Conservation (phyloP, 1,140 invertebrate genomes). For the Homalodisca vitripennis region DNA sequence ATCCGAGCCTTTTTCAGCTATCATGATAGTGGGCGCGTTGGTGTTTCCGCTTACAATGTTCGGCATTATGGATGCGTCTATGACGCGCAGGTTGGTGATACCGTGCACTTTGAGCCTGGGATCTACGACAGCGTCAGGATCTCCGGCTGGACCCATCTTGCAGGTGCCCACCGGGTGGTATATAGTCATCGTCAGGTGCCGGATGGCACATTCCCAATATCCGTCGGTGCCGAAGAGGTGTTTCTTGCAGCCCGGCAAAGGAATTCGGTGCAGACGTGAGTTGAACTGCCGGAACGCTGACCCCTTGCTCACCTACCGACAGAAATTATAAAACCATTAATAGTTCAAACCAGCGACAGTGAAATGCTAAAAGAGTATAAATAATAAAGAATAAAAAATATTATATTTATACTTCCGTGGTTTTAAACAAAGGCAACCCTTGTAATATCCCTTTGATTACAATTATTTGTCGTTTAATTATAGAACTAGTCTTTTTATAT, state of each 20-base stretch:
- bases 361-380: too few species aligned
- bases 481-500: too few species aligned
- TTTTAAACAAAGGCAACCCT: not conserved
- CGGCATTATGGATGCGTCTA: constrained; percentile 89
- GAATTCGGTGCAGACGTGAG: constrained; percentile 67
- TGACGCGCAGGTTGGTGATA: constrained; percentile 72
- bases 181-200: constrained; percentile 83
- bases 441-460: not conserved
- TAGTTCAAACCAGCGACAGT: too few species aligned
- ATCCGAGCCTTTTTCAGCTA: constrained; percentile 82
- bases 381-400: not conserved
- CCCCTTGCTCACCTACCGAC: constrained; percentile 66
- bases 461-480: too few species aligned
- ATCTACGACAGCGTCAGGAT: constrained; percentile 79
- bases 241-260: constrained; percentile 76
- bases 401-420: too few species aligned
- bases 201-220: constrained; percentile 82
- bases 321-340: too few species aligned
- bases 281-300: constrained; percentile 78
- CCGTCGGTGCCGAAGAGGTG: constrained; percentile 69
- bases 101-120: constrained; percentile 74
- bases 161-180: constrained; percentile 80
- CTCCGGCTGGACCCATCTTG: constrained; percentile 79
- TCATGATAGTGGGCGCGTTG: constrained; percentile 84
- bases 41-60: constrained; percentile 78